Evolutionary conservation across 92 coral and sea anemone genomes (phyloP).

Genomic region (Nematostella vectensis): DNA sequence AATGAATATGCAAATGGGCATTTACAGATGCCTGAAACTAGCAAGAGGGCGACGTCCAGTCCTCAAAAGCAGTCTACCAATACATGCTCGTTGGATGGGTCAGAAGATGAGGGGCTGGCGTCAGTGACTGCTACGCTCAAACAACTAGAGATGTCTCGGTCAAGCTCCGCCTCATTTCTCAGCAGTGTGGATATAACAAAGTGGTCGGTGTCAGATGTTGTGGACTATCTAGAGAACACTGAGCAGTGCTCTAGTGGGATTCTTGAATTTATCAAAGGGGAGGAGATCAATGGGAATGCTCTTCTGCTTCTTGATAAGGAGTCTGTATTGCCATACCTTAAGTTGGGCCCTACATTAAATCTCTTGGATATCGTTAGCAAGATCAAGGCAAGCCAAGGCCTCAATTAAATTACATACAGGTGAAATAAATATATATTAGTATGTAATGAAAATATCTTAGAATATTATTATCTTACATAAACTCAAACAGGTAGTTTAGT

Average conservation of each 20-base stretch:
- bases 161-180: slow-evolving; percentile 2
- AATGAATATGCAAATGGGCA: not conserved
- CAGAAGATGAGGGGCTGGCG: slow-evolving; percentile 12
- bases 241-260: slow-evolving; percentile 38
- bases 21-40: not conserved
- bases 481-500: no score
- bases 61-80: not conserved
- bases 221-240: slow-evolving; percentile 20
- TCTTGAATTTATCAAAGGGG: slow-evolving; percentile 53
- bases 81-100: not conserved
- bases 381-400: no score
- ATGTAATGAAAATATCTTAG: no score
- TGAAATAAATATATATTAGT: no score
- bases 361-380: slow-evolving; percentile 32
- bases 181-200: slow-evolving; percentile 9
- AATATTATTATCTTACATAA: no score
- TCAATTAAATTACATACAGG: no score
- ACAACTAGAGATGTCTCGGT: slow-evolving; percentile 4
- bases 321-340: slow-evolving; percentile 53
- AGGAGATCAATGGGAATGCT: slow-evolving; percentile 74
- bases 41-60: not conserved
- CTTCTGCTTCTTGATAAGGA: slow-evolving; percentile 43
- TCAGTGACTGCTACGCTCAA: slow-evolving; percentile 10
- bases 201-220: slow-evolving; percentile 56
- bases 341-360: slow-evolving; percentile 70